Conservation (phyloP, 2,888 invertebrate genomes). For the Escarpia spicata region DNA sequence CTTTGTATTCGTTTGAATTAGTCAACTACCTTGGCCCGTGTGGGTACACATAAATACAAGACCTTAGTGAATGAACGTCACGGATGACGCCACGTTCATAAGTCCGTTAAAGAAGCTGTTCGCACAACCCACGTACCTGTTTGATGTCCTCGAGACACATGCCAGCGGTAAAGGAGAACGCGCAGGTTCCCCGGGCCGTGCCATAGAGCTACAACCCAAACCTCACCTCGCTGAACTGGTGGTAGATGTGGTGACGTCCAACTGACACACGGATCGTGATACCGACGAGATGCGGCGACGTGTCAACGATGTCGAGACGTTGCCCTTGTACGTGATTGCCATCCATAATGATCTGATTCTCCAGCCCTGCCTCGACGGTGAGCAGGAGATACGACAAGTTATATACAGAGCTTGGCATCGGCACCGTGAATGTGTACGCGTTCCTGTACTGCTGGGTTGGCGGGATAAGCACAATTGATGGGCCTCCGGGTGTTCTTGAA, state of each 20-base stretch:
- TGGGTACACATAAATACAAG: too few relatives aligned
- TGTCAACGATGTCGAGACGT: background rate
- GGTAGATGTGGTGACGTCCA: conserved; percentile 3
- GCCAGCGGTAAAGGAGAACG: background rate
- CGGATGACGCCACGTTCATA: too few relatives aligned
- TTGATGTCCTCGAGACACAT: background rate
- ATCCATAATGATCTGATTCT: background rate
- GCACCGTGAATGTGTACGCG: conserved; percentile 45
- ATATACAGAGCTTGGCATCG: background rate
- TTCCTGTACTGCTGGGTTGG: conserved; percentile 44
- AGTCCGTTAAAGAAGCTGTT: background rate
- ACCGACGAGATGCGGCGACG: background rate
- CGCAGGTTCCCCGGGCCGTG: background rate
- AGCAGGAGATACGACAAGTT: background rate
- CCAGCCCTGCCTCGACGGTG: background rate
- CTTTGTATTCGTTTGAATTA: too few relatives aligned
- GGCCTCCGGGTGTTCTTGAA: conserved; percentile 45
- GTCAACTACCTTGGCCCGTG: too few relatives aligned
- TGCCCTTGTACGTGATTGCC: background rate
- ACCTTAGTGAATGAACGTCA: too few relatives aligned
- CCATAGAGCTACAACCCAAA: background rate
- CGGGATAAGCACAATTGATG: conserved; percentile 44
- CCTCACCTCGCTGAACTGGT: background rate
- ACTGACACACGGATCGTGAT: background rate
- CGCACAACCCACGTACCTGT: background rate